Evolutionary conservation across 2,797 vertebrate species (phyloP).

Genomic region (Tarsius wallacei): DNA sequence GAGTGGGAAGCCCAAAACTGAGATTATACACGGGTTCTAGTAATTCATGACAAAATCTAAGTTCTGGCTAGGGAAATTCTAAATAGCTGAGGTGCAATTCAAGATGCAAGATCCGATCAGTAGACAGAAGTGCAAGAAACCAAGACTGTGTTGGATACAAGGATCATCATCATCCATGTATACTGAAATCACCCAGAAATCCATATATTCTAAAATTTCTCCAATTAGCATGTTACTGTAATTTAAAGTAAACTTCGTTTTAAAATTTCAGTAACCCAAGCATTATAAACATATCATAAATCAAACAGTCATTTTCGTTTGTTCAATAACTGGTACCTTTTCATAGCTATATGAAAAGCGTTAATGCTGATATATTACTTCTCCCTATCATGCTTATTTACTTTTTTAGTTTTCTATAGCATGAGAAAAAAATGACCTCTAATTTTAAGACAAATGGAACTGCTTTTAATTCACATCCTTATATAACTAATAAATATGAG

Average conservation of each 20-base stretch:
- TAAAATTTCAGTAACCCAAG: constrained; percentile 29
- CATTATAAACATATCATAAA: background rate
- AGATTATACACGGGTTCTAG: background rate
- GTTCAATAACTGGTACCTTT: constrained; percentile 9
- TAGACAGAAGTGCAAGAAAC: background rate
- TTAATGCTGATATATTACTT: background rate
- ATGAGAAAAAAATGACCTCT: constrained; percentile 2
- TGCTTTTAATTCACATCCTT: constrained; percentile 25
- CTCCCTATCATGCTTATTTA: background rate
- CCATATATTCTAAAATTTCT: background rate
- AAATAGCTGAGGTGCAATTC: background rate
- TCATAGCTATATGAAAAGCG: background rate
- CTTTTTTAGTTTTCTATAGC: constrained; percentile 25
- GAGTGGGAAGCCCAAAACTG: background rate
- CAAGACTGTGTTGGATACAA: background rate
- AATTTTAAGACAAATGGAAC: constrained; percentile 51
- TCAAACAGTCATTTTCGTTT: background rate
- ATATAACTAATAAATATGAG: background rate
- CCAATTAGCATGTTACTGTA: background rate
- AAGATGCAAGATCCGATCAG: background rate
- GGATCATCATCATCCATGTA: background rate
- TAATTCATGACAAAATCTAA: background rate
- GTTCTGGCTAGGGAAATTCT: background rate
- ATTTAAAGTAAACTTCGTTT: constrained; percentile 45
- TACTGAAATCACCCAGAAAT: background rate